Evolutionary conservation across 2,797 vertebrate genomes (phyloP).

Genomic region (Monodelphis domestica): DNA sequence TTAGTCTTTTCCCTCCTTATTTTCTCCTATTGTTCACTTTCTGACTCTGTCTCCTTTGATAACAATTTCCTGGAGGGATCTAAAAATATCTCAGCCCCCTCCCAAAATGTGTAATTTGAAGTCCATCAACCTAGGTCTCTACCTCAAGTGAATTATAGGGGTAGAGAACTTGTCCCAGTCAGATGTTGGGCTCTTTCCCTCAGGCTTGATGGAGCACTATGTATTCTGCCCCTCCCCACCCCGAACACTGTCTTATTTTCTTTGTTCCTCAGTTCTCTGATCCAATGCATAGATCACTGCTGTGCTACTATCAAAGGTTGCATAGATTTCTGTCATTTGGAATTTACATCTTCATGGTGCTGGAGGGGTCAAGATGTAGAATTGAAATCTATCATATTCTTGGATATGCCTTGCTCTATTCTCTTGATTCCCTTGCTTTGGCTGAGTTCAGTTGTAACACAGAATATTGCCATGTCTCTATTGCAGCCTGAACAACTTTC

Average conservation of each 20-base stretch:
- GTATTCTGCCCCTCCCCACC: background rate
- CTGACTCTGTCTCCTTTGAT: background rate
- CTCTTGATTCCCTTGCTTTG: background rate
- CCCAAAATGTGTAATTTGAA: background rate
- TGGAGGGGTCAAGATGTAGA: background rate
- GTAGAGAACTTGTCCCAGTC: background rate
- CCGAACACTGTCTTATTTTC: background rate
- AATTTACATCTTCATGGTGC: background rate
- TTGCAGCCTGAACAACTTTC: background rate
- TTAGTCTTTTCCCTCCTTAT: background rate
- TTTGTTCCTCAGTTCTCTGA: background rate
- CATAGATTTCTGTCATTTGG: background rate
- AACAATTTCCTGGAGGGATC: background rate
- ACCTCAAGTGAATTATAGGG: too few relatives aligned
- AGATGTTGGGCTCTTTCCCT: background rate
- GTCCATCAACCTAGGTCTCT: background rate
- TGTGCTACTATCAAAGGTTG: background rate
- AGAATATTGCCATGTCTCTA: background rate
- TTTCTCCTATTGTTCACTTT: background rate
- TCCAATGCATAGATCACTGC: background rate
- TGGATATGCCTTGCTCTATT: background rate
- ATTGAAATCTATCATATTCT: background rate
- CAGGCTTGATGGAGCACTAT: background rate
- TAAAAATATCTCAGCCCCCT: background rate
- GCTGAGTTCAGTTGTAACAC: background rate